A percentile compares a stretch with the other conserved stretches of the same genome.
These are phyloP conservation scores for Aporrectodea caliginosa DNA, from an alignment of 1,140 invertebrate genomes.

Conservation along the genomic window DNA sequence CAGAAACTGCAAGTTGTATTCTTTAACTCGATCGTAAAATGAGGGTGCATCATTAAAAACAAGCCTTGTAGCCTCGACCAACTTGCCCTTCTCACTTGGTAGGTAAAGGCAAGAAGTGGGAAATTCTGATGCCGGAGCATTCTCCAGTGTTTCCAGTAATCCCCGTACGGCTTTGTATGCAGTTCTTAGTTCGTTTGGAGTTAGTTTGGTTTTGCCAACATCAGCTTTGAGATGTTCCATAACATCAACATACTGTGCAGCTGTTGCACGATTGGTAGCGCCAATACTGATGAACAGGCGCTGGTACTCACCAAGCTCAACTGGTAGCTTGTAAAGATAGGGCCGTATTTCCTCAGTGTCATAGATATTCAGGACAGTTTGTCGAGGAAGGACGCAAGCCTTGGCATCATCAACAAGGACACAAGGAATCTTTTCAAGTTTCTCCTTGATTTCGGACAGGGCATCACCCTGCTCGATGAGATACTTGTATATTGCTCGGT, in stretches of 20 bases:
- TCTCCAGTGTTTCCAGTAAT: conserved; percentile 31
- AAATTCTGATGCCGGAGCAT: background rate
- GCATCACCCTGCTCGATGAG: background rate
- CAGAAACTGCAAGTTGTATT: conserved; percentile 27
- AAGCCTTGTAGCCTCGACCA: conserved; percentile 18
- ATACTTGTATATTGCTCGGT: background rate
- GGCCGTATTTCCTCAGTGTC: conserved; percentile 36
- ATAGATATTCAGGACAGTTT: conserved; percentile 36
- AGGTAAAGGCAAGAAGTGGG: conserved; percentile 34
- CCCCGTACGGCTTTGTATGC: conserved; percentile 36
- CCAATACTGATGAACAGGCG: conserved; percentile 39
- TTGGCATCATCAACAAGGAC: background rate
- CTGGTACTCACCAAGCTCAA: conserved; percentile 36
- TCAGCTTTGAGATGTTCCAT: conserved; percentile 26
- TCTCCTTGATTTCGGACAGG: background rate
- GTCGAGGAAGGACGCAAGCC: background rate
- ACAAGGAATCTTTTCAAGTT: background rate
- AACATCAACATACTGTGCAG: conserved; percentile 36
- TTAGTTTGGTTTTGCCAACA: conserved; percentile 32
- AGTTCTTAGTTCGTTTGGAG: conserved; percentile 36
- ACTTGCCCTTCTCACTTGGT: conserved; percentile 26
- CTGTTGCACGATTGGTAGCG: conserved; percentile 29
- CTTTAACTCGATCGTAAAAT: background rate
- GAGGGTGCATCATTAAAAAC: conserved; percentile 33
- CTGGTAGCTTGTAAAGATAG: conserved; percentile 36